phyloP scores from a whole-genome alignment of 2,888 invertebrate species.

The Drosophila sordidapex region DNA sequence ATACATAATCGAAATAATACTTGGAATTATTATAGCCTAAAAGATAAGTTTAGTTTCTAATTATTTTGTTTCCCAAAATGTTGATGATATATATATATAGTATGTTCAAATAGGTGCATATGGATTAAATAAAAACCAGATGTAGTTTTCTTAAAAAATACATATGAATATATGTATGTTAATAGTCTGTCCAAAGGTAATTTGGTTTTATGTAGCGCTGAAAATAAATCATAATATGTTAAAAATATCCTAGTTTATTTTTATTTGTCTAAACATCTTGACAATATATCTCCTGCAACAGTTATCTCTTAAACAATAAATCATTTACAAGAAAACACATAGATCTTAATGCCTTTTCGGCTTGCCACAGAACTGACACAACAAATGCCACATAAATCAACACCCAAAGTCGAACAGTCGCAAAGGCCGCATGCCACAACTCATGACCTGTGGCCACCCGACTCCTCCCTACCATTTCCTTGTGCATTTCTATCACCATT shows the following conservation, averaged over 20 bases:
- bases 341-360: constrained; percentile 24
- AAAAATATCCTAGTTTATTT: not conserved
- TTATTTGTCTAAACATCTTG: not conserved
- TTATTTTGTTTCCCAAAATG: not conserved
- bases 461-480: not conserved
- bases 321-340: constrained; percentile 25
- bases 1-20: not conserved
- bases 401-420: constrained; percentile 41
- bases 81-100: not conserved
- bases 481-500: not conserved
- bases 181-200: not conserved
- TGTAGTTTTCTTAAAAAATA: not conserved
- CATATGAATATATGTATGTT: not conserved
- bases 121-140: not conserved
- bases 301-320: constrained; percentile 39
- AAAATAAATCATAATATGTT: not conserved
- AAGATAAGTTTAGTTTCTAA: not conserved
- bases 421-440: constrained; percentile 9
- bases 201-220: not conserved
- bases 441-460: constrained; percentile 8
- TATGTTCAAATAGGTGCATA: not conserved
- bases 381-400: constrained; percentile 67
- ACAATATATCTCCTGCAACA: constrained; percentile 1
- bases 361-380: constrained; percentile 33
- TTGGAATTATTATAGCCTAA: not conserved